A percentile compares a stretch with the other conserved stretches of the same genome.
phyloP scores from a whole-genome alignment of 1,140 invertebrate genomes.

The Macrobrachium nipponense region DNA sequence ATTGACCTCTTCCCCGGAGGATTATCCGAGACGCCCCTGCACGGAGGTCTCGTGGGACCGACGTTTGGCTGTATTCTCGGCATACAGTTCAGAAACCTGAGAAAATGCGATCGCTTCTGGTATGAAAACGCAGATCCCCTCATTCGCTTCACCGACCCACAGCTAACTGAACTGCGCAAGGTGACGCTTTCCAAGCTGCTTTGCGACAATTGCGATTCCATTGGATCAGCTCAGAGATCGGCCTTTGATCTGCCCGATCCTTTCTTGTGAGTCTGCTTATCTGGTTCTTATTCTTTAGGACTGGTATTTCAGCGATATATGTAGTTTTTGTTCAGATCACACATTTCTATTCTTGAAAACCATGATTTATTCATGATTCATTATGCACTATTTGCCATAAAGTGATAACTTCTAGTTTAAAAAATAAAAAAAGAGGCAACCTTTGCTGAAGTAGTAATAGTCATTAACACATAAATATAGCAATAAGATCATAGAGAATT shows the following conservation, averaged over 20 bases:
- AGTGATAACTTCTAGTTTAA: no score
- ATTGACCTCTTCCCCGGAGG: conserved; percentile 71
- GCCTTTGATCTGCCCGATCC: conserved; percentile 85
- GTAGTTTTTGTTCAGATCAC: no score
- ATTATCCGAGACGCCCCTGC: conserved; percentile 71
- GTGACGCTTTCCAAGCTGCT: conserved; percentile 88
- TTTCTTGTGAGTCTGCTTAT: conserved; percentile 70
- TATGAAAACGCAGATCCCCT: conserved; percentile 73
- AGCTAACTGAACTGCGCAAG: conserved; percentile 94
- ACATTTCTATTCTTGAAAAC: no score
- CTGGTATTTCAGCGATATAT: background rate
- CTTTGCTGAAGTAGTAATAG: no score
- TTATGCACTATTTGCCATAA: no score
- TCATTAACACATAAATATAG: no score
- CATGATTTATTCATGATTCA: no score
- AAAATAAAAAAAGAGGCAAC: no score
- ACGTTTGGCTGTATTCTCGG: conserved; percentile 75
- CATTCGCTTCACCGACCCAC: conserved; percentile 75
- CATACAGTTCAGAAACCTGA: conserved; percentile 74
- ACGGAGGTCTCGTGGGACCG: conserved; percentile 72
- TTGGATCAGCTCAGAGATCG: conserved; percentile 85
- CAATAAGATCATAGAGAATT: no score
- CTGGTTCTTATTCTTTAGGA: background rate
- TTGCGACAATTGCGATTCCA: conserved; percentile 93
- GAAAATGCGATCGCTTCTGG: conserved; percentile 94